A percentile compares a stretch with the other conserved stretches of the same genome.
phyloP scores from a whole-genome alignment of 2,888 invertebrate species.

The Dilophus febrilis region DNA sequence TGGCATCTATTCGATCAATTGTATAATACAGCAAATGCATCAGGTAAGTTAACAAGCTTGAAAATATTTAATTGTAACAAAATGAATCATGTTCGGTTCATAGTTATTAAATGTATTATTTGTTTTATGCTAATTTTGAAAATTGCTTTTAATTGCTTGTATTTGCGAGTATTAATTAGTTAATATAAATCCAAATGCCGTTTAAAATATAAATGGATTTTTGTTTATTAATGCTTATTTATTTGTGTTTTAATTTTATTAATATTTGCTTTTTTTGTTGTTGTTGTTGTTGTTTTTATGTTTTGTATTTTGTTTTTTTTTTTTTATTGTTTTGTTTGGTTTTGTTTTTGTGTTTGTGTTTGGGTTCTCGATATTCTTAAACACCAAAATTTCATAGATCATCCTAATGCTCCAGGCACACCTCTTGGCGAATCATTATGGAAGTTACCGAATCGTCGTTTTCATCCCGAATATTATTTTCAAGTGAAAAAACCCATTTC shows the following conservation, averaged over 20 bases:
- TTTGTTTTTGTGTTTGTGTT: slow-evolving; percentile 9
- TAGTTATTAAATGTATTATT: slow-evolving; percentile 4
- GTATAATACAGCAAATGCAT: slow-evolving; percentile 40
- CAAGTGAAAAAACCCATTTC: slow-evolving; percentile 94
- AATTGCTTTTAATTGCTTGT: too few species aligned
- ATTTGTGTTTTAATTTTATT: too few species aligned
- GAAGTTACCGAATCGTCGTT: slow-evolving; percentile 76
- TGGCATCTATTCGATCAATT: slow-evolving; percentile 84
- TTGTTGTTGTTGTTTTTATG: slow-evolving; percentile 8
- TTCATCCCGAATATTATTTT: slow-evolving; percentile 94
- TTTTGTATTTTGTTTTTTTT: slow-evolving; percentile 5
- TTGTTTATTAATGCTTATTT: too few species aligned
- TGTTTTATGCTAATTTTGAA: too few species aligned
- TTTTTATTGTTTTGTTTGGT: slow-evolving; percentile 6
- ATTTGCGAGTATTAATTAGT: too few species aligned
- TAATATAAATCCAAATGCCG: too few species aligned
- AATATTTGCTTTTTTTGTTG: slow-evolving; percentile 1
- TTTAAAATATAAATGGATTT: too few species aligned
- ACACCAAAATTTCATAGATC: slow-evolving; percentile 18
- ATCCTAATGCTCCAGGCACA: slow-evolving; percentile 41
- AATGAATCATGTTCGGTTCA: too few species aligned
- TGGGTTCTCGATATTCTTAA: neutral
- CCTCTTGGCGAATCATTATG: slow-evolving; percentile 84
- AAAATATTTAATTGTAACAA: neutral
- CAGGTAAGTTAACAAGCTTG: slow-evolving; percentile 19